phyloP scores from a whole-genome alignment of 1,140 invertebrate genomes.

The Charaxes varanes region DNA sequence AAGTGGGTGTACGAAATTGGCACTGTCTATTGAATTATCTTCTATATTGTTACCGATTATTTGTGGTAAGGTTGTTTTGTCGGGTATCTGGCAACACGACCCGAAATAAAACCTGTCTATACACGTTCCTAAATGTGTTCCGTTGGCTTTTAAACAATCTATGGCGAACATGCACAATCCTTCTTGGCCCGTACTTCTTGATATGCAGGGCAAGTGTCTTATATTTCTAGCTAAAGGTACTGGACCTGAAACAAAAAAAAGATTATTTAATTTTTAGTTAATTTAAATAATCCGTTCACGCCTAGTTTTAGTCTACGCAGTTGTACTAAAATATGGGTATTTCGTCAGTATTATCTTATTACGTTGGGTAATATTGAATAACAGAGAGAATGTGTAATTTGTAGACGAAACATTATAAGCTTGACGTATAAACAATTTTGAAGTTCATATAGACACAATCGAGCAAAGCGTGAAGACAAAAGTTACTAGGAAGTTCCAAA shows the following conservation, averaged over 20 bases:
- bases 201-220: slow-evolving; percentile 89
- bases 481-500: no score
- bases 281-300: not conserved
- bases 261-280: slow-evolving; percentile 2
- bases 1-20: slow-evolving; percentile 65
- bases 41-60: slow-evolving; percentile 63
- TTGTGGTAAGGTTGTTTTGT: slow-evolving; percentile 63
- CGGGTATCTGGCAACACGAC: slow-evolving; percentile 86
- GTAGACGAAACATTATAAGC: no score
- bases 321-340: no score
- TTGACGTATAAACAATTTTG: no score
- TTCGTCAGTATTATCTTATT: no score
- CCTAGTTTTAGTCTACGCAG: not conserved
- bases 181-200: slow-evolving; percentile 83
- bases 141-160: slow-evolving; percentile 92
- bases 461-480: no score
- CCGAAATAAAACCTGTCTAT: slow-evolving; percentile 95
- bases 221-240: slow-evolving; percentile 84
- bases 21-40: slow-evolving; percentile 64
- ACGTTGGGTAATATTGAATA: no score
- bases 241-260: slow-evolving; percentile 51
- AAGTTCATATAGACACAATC: no score
- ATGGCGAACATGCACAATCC: slow-evolving; percentile 96
- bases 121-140: slow-evolving; percentile 92
- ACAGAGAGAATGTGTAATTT: no score